Conservation (phyloP, 2,888 invertebrate genomes). For the Spisula subtruncata region DNA sequence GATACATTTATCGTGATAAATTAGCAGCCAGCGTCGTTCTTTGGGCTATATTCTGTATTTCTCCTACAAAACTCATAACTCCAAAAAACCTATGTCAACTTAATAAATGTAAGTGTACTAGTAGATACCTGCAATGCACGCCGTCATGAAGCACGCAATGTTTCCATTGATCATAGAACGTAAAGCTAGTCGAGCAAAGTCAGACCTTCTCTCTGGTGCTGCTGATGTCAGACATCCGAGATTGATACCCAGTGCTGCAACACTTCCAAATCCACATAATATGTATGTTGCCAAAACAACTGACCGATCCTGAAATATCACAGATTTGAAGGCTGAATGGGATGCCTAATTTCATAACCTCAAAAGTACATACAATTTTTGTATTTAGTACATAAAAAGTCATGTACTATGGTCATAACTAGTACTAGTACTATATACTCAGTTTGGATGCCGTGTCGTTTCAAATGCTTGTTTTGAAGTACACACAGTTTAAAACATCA, state of each 20-base stretch:
- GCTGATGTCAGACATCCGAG: slow-evolving; percentile 76
- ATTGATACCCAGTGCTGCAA: slow-evolving; percentile 80
- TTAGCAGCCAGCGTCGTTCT: no score
- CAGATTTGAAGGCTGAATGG: neutral
- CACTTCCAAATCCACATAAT: slow-evolving; percentile 82
- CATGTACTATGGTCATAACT: no score
- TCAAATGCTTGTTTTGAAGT: no score
- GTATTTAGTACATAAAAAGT: no score
- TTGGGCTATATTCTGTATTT: no score
- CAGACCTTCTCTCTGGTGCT: slow-evolving; percentile 75
- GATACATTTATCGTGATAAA: no score
- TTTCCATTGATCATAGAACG: slow-evolving; percentile 85
- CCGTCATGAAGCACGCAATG: slow-evolving; percentile 85
- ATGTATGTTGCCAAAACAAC: slow-evolving; percentile 79
- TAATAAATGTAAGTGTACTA: no score
- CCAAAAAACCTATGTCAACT: no score
- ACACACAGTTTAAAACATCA: no score
- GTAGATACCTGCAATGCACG: slow-evolving; percentile 81
- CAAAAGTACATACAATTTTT: neutral
- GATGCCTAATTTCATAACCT: neutral
- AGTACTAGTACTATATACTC: no score
- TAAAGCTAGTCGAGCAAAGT: slow-evolving; percentile 72
- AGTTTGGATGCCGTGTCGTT: no score
- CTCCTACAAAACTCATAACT: neutral
- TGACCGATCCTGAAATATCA: slow-evolving; percentile 65